Evolutionary conservation across 2,113 vertebrate genomes (phyloP).

Genomic region (Mesocricetus auratus): DNA sequence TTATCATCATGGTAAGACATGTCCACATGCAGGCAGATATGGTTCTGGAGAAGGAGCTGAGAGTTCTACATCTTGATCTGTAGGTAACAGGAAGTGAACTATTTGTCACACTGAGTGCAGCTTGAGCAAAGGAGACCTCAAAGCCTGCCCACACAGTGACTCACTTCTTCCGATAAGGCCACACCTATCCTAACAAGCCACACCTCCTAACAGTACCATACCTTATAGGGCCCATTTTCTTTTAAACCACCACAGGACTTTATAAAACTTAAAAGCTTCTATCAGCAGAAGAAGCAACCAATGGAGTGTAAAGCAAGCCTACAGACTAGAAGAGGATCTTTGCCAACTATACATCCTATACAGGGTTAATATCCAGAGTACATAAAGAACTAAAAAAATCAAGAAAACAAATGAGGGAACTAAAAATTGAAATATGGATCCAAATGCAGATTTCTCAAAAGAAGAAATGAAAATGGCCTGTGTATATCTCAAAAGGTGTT

Average conservation of each 20-base stretch:
- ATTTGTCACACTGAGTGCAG: neutral
- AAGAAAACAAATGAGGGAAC: neutral
- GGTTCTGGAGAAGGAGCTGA: neutral
- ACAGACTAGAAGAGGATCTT: neutral
- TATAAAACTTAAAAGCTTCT: neutral
- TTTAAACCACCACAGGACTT: too few relatives aligned
- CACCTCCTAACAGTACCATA: neutral
- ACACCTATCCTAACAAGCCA: neutral
- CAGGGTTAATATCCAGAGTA: neutral
- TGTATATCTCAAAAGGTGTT: neutral
- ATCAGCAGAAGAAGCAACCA: neutral
- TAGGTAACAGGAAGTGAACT: neutral
- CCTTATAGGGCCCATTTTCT: neutral
- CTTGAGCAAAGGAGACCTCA: neutral
- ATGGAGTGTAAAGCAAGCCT: neutral
- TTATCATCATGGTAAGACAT: neutral
- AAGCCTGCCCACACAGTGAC: neutral
- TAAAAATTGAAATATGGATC: neutral
- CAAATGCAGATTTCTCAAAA: neutral
- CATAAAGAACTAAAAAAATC: neutral
- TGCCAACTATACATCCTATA: neutral
- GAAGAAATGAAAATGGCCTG: neutral
- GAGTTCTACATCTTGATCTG: neutral
- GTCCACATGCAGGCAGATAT: neutral
- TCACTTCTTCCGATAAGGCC: neutral